Evolutionary conservation across 2,113 vertebrate genomes (phyloP).

Genomic region (Leptobrachium ailaonicum): DNA sequence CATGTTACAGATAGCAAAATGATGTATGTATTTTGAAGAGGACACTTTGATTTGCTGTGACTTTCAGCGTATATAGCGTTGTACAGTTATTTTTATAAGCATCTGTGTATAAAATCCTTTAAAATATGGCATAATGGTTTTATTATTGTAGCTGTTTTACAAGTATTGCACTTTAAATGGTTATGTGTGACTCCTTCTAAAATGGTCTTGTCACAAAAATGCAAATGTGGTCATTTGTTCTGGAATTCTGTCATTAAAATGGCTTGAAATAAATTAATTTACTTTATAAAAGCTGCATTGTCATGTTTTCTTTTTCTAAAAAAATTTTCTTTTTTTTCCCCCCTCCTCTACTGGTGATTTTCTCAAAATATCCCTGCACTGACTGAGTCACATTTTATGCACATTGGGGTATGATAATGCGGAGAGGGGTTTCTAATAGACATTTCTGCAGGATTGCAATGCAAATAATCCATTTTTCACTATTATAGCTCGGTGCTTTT

Average conservation of each 20-base stretch:
- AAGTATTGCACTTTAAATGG: constrained; percentile 7
- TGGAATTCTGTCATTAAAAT: constrained; percentile 25
- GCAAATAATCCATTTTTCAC: no score
- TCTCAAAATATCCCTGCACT: no score
- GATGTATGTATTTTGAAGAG: no score
- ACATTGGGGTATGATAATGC: no score
- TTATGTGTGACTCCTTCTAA: not conserved
- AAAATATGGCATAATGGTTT: constrained; percentile 7
- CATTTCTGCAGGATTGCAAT: no score
- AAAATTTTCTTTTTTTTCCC: no score
- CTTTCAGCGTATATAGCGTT: constrained; percentile 2
- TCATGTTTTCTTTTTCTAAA: no score
- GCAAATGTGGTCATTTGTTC: constrained; percentile 16
- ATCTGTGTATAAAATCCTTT: constrained; percentile 19
- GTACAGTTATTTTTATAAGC: constrained; percentile 41
- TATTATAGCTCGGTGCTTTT: no score
- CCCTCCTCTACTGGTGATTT: no score
- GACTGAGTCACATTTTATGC: no score
- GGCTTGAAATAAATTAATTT: constrained; percentile 22
- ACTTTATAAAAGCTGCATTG: not conserved
- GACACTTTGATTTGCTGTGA: not conserved
- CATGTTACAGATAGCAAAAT: no score
- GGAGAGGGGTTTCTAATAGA: no score
- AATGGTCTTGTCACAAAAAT: not conserved
- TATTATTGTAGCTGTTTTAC: constrained; percentile 4